Evolutionary conservation across 2,888 invertebrate genomes (phyloP).

Genomic region (Melipona beecheii): DNA sequence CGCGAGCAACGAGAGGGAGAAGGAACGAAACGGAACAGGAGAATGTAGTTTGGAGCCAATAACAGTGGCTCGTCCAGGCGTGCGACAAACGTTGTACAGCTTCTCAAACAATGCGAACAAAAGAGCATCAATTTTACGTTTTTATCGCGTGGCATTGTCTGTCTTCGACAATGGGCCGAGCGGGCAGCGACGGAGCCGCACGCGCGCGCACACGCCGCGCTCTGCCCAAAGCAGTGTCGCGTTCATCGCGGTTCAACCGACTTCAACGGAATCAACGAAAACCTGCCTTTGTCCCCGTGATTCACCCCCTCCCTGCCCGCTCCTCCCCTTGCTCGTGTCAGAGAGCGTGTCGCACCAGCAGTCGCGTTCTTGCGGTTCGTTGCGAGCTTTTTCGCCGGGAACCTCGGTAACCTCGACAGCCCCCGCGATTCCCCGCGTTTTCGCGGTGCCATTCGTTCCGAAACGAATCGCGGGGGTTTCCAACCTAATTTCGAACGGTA

Average conservation of each 20-base stretch:
- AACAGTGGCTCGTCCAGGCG: conserved; percentile 79
- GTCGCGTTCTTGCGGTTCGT: conserved; percentile 47
- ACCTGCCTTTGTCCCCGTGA: conserved; percentile 55
- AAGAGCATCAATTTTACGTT: conserved; percentile 84
- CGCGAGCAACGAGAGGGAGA: conserved; percentile 14
- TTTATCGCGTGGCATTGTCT: conserved; percentile 82
- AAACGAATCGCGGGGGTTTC: conserved; percentile 5
- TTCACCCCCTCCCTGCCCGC: background rate
- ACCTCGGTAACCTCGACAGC: conserved; percentile 7
- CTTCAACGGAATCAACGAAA: conserved; percentile 59
- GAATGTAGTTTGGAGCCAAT: conserved; percentile 77
- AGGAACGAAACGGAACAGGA: conserved; percentile 54
- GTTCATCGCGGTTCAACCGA: conserved; percentile 51
- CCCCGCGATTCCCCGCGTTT: conserved; percentile 18
- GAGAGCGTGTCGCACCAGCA: background rate
- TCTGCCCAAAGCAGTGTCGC: conserved; percentile 53
- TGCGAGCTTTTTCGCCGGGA: conserved; percentile 34
- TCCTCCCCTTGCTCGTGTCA: too few relatives aligned
- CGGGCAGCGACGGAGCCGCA: conserved; percentile 41
- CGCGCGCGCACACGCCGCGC: background rate
- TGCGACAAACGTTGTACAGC: conserved; percentile 81
- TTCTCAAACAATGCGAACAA: conserved; percentile 82
- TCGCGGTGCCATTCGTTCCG: conserved; percentile 7
- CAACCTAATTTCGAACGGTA: conserved; percentile 21
- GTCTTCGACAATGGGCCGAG: conserved; percentile 80